Evolutionary conservation across 2,888 invertebrate species (phyloP).

Genomic region (Cantharis lateralis): DNA sequence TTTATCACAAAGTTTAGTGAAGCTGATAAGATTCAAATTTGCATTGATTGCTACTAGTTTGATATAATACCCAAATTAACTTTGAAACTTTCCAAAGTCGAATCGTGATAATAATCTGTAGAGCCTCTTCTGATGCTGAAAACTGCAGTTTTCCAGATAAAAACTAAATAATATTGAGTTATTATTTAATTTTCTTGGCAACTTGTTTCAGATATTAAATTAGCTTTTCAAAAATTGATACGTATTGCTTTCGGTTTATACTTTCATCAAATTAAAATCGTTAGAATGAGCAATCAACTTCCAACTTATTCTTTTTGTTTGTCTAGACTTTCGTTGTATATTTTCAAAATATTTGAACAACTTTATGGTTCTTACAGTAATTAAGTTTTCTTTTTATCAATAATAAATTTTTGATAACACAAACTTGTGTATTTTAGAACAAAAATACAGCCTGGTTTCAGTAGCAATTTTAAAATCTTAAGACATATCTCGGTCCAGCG

Average conservation of each 20-base stretch:
- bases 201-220: neutral
- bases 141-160: too few relatives aligned
- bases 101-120: neutral
- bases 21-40: neutral
- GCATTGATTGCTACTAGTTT: neutral
- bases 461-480: neutral
- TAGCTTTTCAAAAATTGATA: neutral
- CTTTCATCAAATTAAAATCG: neutral
- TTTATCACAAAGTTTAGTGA: neutral
- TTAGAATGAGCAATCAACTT: neutral
- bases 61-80: neutral
- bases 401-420: neutral
- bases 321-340: neutral
- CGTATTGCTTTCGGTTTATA: neutral
- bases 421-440: neutral
- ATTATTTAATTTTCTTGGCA: too few relatives aligned
- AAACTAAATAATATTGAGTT: too few relatives aligned
- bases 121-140: neutral
- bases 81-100: neutral
- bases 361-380: neutral
- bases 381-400: neutral
- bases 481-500: neutral
- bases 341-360: neutral
- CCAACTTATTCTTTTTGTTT: neutral
- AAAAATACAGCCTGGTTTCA: neutral